These are phyloP conservation scores for Cheilosia vernalis DNA, from an alignment of 2,888 invertebrate genomes.

Conservation along the genomic window DNA sequence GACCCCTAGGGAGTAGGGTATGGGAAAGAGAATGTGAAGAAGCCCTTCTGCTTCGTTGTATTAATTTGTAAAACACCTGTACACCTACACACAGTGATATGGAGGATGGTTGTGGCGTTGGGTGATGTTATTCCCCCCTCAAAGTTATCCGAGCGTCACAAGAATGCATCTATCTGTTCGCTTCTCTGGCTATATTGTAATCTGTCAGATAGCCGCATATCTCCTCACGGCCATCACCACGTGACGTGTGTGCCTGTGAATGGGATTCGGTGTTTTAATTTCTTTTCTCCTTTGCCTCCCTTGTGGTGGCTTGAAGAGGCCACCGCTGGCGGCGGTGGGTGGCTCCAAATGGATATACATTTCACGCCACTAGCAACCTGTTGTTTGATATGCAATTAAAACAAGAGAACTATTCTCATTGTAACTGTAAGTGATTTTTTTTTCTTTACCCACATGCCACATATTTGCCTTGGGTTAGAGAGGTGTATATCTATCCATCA, in stretches of 20 bases:
- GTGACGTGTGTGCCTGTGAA: slow-evolving; percentile 19
- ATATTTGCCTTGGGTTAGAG: background rate
- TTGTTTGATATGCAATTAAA: slow-evolving; percentile 23
- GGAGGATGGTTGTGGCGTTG: too few relatives aligned
- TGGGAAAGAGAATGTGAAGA: slow-evolving; percentile 46
- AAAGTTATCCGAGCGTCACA: slow-evolving; percentile 57
- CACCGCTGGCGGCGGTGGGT: slow-evolving; percentile 21
- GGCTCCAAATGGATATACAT: slow-evolving; percentile 41
- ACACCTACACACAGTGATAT: background rate
- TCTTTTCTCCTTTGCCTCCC: background rate
- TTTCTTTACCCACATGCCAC: background rate
- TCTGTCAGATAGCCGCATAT: slow-evolving; percentile 52
- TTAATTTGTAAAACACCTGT: slow-evolving; percentile 70
- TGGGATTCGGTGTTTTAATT: slow-evolving; percentile 37
- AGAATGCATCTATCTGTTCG: slow-evolving; percentile 54
- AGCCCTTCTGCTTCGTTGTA: slow-evolving; percentile 32
- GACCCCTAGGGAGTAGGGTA: slow-evolving; percentile 65
- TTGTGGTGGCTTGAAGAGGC: slow-evolving; percentile 9
- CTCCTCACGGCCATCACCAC: slow-evolving; percentile 16
- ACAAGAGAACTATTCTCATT: slow-evolving; percentile 32
- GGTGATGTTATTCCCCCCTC: slow-evolving; percentile 9
- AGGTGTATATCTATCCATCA: slow-evolving; percentile 13
- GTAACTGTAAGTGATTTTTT: slow-evolving; percentile 49
- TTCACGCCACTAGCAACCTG: slow-evolving; percentile 54
- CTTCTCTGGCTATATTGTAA: slow-evolving; percentile 31